A percentile compares a stretch with the other conserved stretches of the same genome.
Evolutionary conservation across 2,888 invertebrate species (phyloP).

Genomic region (Eulithis prunata): DNA sequence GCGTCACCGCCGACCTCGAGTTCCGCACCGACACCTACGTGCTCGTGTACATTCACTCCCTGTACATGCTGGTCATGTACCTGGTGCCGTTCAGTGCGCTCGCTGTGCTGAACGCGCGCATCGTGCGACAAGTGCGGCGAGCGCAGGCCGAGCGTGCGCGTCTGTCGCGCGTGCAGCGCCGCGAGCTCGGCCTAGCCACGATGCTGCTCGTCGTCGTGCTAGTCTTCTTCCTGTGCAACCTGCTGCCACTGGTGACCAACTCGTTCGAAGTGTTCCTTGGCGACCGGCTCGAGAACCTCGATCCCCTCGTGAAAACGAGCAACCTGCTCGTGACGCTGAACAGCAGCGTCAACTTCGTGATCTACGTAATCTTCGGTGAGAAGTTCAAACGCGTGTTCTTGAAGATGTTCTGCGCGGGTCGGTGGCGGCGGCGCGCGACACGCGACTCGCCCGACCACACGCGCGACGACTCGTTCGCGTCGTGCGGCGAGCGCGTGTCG

Average conservation of each 20-base stretch:
- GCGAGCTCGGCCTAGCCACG: conserved; percentile 96
- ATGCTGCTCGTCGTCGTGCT: conserved; percentile 97
- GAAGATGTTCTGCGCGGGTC: conserved; percentile 89
- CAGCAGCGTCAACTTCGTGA: conserved; percentile 98
- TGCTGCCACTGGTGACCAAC: conserved; percentile 93
- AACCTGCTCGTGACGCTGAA: conserved; percentile 98
- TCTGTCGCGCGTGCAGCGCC: conserved; percentile 93
- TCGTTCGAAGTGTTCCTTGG: conserved; percentile 91
- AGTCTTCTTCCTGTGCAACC: conserved; percentile 97
- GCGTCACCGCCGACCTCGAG: conserved; percentile 87
- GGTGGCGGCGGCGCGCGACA: conserved; percentile 79
- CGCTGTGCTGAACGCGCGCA: conserved; percentile 95
- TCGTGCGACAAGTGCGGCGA: conserved; percentile 94
- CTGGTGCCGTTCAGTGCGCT: conserved; percentile 95
- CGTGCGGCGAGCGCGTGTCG: conserved; percentile 90
- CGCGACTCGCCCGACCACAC: conserved; percentile 87
- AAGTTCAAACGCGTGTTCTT: conserved; percentile 96
- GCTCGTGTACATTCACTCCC: conserved; percentile 95
- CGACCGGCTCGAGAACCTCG: conserved; percentile 72
- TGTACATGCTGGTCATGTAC: conserved; percentile 97
- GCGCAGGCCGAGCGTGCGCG: conserved; percentile 96
- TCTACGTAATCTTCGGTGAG: conserved; percentile 98
- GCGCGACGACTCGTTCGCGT: conserved; percentile 92
- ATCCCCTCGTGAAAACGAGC: conserved; percentile 90
- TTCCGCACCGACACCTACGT: conserved; percentile 90